Evolutionary conservation across 2,113 vertebrate species (phyloP).

Genomic region (Microcebus tavaratra): DNA sequence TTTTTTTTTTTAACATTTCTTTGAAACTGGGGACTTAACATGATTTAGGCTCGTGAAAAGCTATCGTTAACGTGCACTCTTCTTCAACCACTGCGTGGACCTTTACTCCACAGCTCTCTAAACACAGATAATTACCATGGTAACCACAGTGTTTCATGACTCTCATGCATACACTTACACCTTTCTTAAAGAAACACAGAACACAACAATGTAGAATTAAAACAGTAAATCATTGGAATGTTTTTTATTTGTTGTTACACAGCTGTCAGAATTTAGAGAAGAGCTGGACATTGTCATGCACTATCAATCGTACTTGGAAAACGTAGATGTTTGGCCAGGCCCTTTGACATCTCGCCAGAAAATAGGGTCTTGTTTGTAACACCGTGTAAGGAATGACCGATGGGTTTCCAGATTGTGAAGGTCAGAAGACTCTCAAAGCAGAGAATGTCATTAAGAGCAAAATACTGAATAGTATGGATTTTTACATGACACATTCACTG

Average conservation of each 20-base stretch:
- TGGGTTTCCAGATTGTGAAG: slow-evolving; percentile 61
- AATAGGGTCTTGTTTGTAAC: slow-evolving; percentile 76
- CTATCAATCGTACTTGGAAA: slow-evolving; percentile 63
- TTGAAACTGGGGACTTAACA: slow-evolving; percentile 70
- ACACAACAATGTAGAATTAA: slow-evolving; percentile 75
- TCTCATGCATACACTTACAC: slow-evolving; percentile 82
- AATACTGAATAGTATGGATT: not conserved
- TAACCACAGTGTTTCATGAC: slow-evolving; percentile 84
- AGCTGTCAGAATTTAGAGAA: slow-evolving; percentile 82
- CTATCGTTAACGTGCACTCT: slow-evolving; percentile 82
- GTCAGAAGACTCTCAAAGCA: slow-evolving; percentile 74
- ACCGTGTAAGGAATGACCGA: slow-evolving; percentile 70
- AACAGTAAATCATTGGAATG: slow-evolving; percentile 84
- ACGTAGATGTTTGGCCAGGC: slow-evolving; percentile 74
- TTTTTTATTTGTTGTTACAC: slow-evolving; percentile 85
- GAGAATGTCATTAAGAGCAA: slow-evolving; percentile 72
- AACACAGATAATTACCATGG: slow-evolving; percentile 90
- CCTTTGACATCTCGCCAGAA: slow-evolving; percentile 81
- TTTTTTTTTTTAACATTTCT: slow-evolving; percentile 46
- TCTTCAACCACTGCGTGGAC: slow-evolving; percentile 82
- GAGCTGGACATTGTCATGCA: slow-evolving; percentile 80
- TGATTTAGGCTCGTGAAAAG: slow-evolving; percentile 83
- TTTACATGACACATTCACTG: not conserved
- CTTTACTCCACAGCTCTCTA: slow-evolving; percentile 87
- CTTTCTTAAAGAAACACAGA: slow-evolving; percentile 90